These are phyloP conservation scores for Catharus minimus DNA, from an alignment of 2,113 vertebrate species.

Conservation along the genomic window DNA sequence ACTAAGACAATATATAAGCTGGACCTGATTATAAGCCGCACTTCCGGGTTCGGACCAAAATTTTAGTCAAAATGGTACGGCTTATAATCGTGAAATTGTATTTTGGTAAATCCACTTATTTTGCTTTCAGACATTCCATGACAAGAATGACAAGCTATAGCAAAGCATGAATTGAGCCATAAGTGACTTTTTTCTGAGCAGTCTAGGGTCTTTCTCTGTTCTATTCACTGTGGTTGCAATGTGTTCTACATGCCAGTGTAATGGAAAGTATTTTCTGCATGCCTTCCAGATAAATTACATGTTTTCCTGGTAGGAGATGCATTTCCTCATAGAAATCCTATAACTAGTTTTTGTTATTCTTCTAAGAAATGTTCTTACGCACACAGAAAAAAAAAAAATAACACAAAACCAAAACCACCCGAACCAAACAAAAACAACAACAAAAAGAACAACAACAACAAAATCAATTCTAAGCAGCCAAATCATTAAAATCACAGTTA, in stretches of 20 bases:
- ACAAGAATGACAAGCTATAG: not conserved
- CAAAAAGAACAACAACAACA: not conserved
- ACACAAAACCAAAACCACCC: not conserved
- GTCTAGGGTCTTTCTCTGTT: conserved; percentile 1
- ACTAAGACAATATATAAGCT: no score
- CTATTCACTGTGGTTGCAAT: conserved; percentile 4
- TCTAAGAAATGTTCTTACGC: not conserved
- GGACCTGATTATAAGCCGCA: no score
- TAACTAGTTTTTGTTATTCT: conserved; percentile 7
- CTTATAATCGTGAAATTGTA: no score
- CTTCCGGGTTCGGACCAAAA: no score
- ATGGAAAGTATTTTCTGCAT: conserved; percentile 18
- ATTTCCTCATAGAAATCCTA: conserved; percentile 45
- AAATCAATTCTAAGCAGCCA: not conserved
- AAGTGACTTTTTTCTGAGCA: not conserved
- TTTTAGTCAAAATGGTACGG: no score
- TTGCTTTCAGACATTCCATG: not conserved
- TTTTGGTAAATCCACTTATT: conserved; percentile 5
- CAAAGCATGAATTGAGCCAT: not conserved
- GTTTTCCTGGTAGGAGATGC: conserved; percentile 26
- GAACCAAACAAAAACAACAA: not conserved
- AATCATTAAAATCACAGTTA: not conserved
- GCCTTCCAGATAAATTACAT: conserved; percentile 39
- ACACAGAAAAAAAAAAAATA: rapidly evolving
- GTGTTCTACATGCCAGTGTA: conserved; percentile 26